Conservation (phyloP, 2,113 vertebrate species). For the Shinisaurus crocodilurus region DNA sequence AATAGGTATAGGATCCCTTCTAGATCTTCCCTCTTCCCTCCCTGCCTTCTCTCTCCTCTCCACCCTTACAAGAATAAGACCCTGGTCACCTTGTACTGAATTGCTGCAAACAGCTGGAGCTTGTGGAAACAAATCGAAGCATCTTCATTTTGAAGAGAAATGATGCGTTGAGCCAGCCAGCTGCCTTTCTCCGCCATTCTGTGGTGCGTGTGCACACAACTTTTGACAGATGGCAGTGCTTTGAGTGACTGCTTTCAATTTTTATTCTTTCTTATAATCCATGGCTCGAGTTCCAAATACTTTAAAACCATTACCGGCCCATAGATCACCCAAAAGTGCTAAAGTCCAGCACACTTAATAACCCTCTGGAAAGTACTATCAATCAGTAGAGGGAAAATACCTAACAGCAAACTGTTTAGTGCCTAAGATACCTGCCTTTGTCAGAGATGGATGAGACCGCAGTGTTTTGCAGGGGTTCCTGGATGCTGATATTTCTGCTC, state of each 20-base stretch:
- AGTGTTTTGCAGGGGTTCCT: neutral
- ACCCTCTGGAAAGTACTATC: slow-evolving; percentile 72
- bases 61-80: slow-evolving; percentile 2
- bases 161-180: slow-evolving; percentile 45
- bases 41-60: neutral
- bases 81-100: neutral
- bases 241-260: slow-evolving; percentile 71
- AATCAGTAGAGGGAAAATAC: slow-evolving; percentile 62
- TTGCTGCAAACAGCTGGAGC: slow-evolving; percentile 50
- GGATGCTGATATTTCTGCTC: neutral
- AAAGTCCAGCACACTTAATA: slow-evolving; percentile 73
- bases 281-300: slow-evolving; percentile 62
- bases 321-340: slow-evolving; percentile 77
- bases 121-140: slow-evolving; percentile 39
- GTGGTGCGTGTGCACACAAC: neutral
- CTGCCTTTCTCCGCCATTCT: slow-evolving; percentile 51
- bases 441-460: slow-evolving; percentile 63
- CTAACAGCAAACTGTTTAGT: slow-evolving; percentile 58
- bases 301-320: slow-evolving; percentile 71
- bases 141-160: slow-evolving; percentile 56
- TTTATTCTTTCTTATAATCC: slow-evolving; percentile 66
- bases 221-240: slow-evolving; percentile 64
- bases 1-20: too few relatives aligned
- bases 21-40: neutral
- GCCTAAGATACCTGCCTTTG: slow-evolving; percentile 34